Conservation (phyloP, 1,140 invertebrate species). For the Stegodyphus mimosarum region DNA sequence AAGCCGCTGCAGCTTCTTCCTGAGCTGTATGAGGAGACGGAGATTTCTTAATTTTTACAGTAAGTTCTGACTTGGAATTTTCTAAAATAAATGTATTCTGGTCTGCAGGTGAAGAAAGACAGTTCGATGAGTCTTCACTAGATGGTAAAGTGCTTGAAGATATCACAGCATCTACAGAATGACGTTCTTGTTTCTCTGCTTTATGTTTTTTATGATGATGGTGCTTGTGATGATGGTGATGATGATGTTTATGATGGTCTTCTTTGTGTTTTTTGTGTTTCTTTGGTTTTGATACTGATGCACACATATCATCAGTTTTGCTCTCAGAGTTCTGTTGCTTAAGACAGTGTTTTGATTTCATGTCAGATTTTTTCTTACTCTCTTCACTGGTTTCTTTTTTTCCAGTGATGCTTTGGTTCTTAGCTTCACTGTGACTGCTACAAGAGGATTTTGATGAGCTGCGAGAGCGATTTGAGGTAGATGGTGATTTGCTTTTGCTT, state of each 20-base stretch:
- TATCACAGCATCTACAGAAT: slow-evolving; percentile 60
- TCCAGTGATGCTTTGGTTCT: not conserved
- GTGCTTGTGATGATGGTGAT: slow-evolving; percentile 79
- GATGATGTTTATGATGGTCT: slow-evolving; percentile 71
- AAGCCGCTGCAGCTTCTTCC: slow-evolving; percentile 6
- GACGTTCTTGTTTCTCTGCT: slow-evolving; percentile 61
- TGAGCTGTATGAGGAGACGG: slow-evolving; percentile 45
- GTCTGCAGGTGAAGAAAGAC: slow-evolving; percentile 10
- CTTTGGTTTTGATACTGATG: slow-evolving; percentile 66
- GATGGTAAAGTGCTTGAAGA: slow-evolving; percentile 20
- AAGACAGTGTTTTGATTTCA: not conserved
- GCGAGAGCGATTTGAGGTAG: slow-evolving; percentile 31
- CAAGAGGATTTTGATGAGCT: slow-evolving; percentile 48
- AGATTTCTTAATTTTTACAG: slow-evolving; percentile 60
- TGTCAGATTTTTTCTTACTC: slow-evolving; percentile 23
- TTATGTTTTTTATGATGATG: slow-evolving; percentile 75
- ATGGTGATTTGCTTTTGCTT: slow-evolving; percentile 32
- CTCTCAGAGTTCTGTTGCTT: not conserved
- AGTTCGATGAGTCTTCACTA: slow-evolving; percentile 20
- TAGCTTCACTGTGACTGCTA: not conserved
- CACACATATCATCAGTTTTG: not conserved
- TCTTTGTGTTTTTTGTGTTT: slow-evolving; percentile 73
- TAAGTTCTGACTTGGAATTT: slow-evolving; percentile 59
- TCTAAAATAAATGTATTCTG: slow-evolving; percentile 42
- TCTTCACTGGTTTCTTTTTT: slow-evolving; percentile 24